A percentile compares a stretch with the other conserved stretches of the same genome.
Evolutionary conservation across 2,113 vertebrate genomes (phyloP).

Genomic region (Beaufortia kweichowensis): DNA sequence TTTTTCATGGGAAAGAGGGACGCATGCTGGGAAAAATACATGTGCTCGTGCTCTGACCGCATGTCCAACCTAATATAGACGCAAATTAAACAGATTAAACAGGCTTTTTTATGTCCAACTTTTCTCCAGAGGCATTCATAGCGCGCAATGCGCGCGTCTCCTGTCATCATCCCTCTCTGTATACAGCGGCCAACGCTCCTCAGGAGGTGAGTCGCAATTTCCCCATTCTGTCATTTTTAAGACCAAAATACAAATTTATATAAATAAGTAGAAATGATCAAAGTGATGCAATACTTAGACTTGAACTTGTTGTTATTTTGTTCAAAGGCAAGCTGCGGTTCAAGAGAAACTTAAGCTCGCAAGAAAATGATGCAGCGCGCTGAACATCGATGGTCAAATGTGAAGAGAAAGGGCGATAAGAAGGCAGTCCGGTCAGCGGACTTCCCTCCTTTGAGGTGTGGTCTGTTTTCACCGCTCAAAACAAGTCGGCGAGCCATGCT

Average conservation of each 20-base stretch:
- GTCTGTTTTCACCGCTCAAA: slow-evolving; percentile 64
- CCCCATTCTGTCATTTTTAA: no score
- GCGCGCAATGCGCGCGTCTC: neutral
- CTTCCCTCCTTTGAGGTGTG: slow-evolving; percentile 72
- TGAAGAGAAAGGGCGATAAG: neutral
- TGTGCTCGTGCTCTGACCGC: neutral
- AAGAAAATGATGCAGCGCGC: no score
- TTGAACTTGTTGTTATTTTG: neutral
- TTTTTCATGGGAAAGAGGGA: slow-evolving; percentile 56
- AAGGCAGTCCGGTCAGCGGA: slow-evolving; percentile 27
- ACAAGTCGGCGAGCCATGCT: slow-evolving; percentile 29
- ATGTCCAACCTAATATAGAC: neutral
- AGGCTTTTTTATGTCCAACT: neutral
- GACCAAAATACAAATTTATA: neutral
- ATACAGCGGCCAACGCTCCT: neutral
- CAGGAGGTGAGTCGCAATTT: neutral
- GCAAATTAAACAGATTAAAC: neutral
- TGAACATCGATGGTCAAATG: neutral
- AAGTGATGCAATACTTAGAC: neutral
- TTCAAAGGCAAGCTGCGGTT: neutral
- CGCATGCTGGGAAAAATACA: slow-evolving; percentile 47
- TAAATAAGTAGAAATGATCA: neutral
- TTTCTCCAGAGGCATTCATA: neutral
- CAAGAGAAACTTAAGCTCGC: neutral
- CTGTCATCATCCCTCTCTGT: no score